A percentile compares a stretch with the other conserved stretches of the same genome.
These are phyloP conservation scores for Drosophila jambulina DNA, from an alignment of 1,140 invertebrate genomes.

Conservation along the genomic window DNA sequence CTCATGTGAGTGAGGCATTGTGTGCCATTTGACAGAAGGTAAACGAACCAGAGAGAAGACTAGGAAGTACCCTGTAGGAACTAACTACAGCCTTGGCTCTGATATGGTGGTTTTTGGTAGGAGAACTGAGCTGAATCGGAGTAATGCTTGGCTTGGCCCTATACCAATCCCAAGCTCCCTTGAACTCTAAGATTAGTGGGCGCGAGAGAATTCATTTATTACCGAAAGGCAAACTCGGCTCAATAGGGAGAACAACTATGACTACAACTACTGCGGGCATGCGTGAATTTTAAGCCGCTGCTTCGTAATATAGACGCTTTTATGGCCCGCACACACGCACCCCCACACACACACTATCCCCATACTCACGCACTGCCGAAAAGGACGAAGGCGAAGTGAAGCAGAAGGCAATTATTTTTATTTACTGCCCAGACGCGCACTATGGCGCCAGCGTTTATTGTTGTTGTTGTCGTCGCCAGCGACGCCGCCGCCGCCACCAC, in stretches of 20 bases:
- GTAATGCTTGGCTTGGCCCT: background rate
- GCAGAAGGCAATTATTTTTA: conserved; percentile 84
- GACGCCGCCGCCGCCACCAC: conserved; percentile 59
- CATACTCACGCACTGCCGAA: conserved; percentile 38
- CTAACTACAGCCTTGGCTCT: background rate
- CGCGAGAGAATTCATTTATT: conserved; percentile 67
- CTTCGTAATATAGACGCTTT: conserved; percentile 73
- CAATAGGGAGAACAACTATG: conserved; percentile 11
- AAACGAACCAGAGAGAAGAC: background rate
- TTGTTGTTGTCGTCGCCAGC: conserved; percentile 51
- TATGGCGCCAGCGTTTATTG: conserved; percentile 76
- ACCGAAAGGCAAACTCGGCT: conserved; percentile 40
- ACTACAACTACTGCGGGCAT: conserved; percentile 50
- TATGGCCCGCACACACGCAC: conserved; percentile 60
- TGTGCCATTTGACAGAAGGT: conserved; percentile 49
- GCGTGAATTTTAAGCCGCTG: conserved; percentile 76
- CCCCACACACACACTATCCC: conserved; percentile 3
- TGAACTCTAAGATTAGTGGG: background rate
- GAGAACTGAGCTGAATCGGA: background rate
- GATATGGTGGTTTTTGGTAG: background rate
- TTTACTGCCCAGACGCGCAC: conserved; percentile 82
- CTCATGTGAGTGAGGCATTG: conserved; percentile 60
- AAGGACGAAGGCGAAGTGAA: conserved; percentile 76
- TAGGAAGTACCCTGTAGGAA: background rate
- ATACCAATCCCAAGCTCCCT: background rate